These are phyloP conservation scores for Gnathonemus longibarbis DNA, from an alignment of 2,113 vertebrate species.

Conservation along the genomic window DNA sequence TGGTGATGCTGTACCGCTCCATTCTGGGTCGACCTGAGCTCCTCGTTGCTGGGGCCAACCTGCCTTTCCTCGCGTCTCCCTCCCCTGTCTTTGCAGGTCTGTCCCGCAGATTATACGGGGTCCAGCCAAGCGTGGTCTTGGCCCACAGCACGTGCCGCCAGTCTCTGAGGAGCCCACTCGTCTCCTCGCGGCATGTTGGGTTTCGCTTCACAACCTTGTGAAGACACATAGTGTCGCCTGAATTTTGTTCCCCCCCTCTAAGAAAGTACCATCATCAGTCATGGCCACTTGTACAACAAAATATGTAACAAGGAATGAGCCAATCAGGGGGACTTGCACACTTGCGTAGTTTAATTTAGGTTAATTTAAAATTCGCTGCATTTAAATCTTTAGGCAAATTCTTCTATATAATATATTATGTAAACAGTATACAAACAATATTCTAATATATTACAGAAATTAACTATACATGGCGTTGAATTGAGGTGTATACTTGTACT, in stretches of 20 bases:
- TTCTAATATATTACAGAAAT: no score
- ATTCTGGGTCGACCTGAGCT: background rate
- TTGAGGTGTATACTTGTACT: no score
- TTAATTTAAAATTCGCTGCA: background rate
- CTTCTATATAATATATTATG: background rate
- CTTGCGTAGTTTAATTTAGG: background rate
- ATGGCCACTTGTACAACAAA: background rate
- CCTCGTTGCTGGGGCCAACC: background rate
- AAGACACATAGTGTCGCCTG: background rate
- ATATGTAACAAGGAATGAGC: background rate
- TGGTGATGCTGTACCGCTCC: background rate
- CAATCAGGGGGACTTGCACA: no score
- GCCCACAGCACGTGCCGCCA: background rate
- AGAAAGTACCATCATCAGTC: background rate
- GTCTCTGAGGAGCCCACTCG: background rate
- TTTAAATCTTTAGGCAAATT: constrained; percentile 23
- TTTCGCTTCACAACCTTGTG: background rate
- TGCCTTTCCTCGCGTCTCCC: background rate
- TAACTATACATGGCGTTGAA: no score
- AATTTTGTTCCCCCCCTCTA: background rate
- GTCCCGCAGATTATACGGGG: background rate
- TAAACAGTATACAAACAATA: no score
- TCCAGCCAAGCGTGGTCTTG: background rate
- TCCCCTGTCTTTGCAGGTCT: background rate
- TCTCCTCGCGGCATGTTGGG: background rate